Conservation (phyloP, 2,113 vertebrate genomes). For the Antigone vipio region DNA sequence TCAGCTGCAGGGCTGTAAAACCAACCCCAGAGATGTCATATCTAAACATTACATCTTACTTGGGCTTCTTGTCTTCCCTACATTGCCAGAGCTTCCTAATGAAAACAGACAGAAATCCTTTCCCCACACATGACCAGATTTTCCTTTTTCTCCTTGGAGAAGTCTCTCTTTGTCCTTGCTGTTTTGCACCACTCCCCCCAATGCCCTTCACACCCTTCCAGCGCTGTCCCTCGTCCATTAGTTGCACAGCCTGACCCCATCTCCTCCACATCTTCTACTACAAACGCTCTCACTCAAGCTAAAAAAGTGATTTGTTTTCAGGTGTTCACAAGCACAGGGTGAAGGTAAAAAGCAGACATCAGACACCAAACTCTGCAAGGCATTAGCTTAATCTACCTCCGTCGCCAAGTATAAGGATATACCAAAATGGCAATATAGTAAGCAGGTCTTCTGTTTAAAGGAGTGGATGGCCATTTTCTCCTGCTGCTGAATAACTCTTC, state of each 20-base stretch:
- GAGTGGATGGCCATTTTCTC: neutral
- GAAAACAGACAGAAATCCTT: neutral
- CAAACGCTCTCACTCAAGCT: neutral
- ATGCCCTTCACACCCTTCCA: neutral
- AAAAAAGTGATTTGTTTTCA: neutral
- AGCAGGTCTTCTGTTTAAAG: neutral
- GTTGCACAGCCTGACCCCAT: neutral
- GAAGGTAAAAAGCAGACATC: neutral
- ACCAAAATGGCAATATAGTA: neutral
- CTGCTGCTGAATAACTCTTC: neutral
- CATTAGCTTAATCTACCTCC: neutral
- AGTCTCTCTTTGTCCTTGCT: neutral
- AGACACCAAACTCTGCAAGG: neutral
- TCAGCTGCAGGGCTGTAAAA: neutral
- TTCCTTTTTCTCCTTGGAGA: neutral
- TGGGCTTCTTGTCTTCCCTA: neutral
- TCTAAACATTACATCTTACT: neutral
- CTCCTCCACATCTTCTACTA: neutral
- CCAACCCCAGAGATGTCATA: neutral
- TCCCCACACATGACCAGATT: neutral
- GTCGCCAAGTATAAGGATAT: neutral
- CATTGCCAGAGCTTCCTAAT: neutral
- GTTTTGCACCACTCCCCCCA: neutral
- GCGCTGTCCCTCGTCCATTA: rapidly evolving
- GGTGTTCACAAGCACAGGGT: neutral